Percentiles rank a stretch among this genome's conserved stretches.
Conservation (phyloP, 1,140 invertebrate genomes). For the Psix sp. region DNA sequence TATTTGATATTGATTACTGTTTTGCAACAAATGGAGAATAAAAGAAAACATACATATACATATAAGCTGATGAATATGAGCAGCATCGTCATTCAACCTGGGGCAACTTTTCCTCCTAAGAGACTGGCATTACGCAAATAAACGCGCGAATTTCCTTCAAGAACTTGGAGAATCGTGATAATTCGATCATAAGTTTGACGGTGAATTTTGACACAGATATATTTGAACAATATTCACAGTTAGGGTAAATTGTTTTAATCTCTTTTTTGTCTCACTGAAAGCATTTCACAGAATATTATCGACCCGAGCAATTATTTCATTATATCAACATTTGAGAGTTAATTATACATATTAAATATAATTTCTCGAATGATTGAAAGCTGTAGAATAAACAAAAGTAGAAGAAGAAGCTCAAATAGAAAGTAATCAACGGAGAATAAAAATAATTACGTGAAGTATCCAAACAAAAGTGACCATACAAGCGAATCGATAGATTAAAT, state of each 20-base stretch:
- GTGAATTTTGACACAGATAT: slow-evolving; percentile 41
- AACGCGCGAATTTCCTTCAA: slow-evolving; percentile 24
- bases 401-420: too few species aligned
- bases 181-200: slow-evolving; percentile 54
- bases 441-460: too few species aligned
- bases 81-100: slow-evolving; percentile 26
- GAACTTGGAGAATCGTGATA: slow-evolving; percentile 29
- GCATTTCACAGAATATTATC: neutral
- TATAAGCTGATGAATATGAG: slow-evolving; percentile 37
- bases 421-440: too few species aligned
- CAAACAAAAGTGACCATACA: too few species aligned
- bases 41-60: slow-evolving; percentile 26
- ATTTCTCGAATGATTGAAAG: too few species aligned
- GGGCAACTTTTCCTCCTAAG: slow-evolving; percentile 43
- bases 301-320: too few species aligned
- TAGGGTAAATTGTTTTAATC: slow-evolving; percentile 10
- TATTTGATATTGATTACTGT: too few species aligned
- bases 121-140: slow-evolving; percentile 43
- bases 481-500: too few species aligned
- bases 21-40: too few species aligned
- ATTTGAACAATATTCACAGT: slow-evolving; percentile 31
- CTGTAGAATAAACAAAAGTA: too few species aligned
- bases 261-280: slow-evolving; percentile 3
- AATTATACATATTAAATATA: too few species aligned
- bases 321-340: too few species aligned